Base-by-base conservation (phyloP, 2,113 vertebrate species). In the Dolichallabes microphthalmus region DNA sequence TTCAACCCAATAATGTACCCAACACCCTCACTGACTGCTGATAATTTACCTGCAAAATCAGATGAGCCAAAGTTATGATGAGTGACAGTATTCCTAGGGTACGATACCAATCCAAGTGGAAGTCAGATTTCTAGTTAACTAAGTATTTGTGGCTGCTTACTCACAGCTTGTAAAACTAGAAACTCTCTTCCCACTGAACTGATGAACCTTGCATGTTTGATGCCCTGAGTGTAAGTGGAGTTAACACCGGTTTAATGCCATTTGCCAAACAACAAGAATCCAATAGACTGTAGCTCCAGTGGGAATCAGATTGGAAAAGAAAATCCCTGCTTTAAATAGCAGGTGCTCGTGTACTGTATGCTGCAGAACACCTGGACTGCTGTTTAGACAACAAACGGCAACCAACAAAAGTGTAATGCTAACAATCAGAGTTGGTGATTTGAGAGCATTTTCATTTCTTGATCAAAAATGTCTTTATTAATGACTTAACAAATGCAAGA, bases 381-480 rank as follows among this genome's bases (percentile, higher is more conserved):
- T 2, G 75, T 64, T 85, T 63, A 82, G 81, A 82, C 27, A 7
- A 35, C 60, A 77, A 35, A 74, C 52, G 50, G 32, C 63, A 66
- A 79, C 30, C 32, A 74, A 58, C 19, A 30, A 20, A 32, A 74
- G 53, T 2, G 15, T 63, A 58, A 58, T 10, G 20, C 6, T 22
- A 22, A 57, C 12, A 19, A 57, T n/a, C 4, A 32, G 76, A 25
- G 52, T 19, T 58, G 50, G 4, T 39, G 30, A 19, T n/a, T n/a
- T 27, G 74, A 76, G 15, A 27, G 50, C 13, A 20, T 73, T 73
- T 66, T 45, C 13, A 20, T 73, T 73, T 45, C 30, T 50, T 30
- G 69, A 61, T 39, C 15, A 50, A 11, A 30, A 3, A 35, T 32
- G 19, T 22, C 50, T 35, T n/a, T n/a, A n/a, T n/a, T n/a, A n/a